Evolutionary conservation across 2,113 vertebrate species (phyloP).

Genomic region (Daubentonia madagascariensis): DNA sequence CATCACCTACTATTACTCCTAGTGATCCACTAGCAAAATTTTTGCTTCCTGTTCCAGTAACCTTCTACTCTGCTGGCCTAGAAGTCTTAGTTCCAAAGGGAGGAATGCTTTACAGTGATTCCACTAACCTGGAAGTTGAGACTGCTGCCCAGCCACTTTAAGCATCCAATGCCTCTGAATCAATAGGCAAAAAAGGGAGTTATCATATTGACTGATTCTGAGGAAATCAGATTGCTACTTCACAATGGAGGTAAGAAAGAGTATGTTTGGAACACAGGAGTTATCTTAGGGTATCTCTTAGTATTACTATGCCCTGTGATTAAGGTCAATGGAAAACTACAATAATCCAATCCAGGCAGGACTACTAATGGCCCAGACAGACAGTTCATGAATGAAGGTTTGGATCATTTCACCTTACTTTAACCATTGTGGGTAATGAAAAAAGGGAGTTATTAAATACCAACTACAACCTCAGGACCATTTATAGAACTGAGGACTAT

Average conservation of each 20-base stretch:
- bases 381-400: not conserved
- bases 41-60: not conserved
- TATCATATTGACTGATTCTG: not conserved
- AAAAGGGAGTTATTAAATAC: not conserved
- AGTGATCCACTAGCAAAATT: not conserved
- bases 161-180: not conserved
- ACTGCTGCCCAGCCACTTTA: not conserved
- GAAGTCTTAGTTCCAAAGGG: not conserved
- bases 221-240: not conserved
- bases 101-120: not conserved
- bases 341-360: not conserved
- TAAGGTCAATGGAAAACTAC: not conserved
- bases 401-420: not conserved
- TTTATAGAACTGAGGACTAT: not conserved
- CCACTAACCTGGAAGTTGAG: not conserved
- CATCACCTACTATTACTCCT: not conserved
- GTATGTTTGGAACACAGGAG: not conserved
- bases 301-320: not conserved
- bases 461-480: not conserved
- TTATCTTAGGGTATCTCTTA: not conserved
- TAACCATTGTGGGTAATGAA: not conserved
- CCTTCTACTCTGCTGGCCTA: not conserved
- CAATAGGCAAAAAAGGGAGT: not conserved
- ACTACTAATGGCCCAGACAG: not conserved
- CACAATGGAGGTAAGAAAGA: not conserved